These are phyloP conservation scores for Nysson spinosus DNA, from an alignment of 2,888 invertebrate genomes.

Conservation along the genomic window DNA sequence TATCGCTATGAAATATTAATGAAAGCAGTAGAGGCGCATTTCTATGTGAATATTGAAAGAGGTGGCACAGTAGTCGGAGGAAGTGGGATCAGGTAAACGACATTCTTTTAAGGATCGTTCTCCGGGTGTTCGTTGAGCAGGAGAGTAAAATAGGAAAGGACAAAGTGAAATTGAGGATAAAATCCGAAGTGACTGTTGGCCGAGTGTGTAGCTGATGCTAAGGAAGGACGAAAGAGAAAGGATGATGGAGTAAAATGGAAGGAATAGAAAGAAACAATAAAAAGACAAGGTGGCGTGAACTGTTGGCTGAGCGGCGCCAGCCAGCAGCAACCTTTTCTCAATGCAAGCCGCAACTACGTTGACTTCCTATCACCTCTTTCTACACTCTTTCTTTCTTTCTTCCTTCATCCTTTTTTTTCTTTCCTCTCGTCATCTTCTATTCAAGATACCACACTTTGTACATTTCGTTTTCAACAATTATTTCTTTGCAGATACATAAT, in stretches of 20 bases:
- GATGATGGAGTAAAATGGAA: neutral
- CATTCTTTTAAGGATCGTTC: neutral
- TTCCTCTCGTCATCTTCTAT: too few relatives aligned
- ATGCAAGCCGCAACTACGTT: conserved; percentile 21
- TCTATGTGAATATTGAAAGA: too few relatives aligned
- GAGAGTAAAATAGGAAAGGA: neutral
- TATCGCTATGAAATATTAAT: too few relatives aligned
- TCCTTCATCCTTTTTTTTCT: neutral
- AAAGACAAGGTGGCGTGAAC: conserved; percentile 15
- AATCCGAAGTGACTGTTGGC: conserved; percentile 1
- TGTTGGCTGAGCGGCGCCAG: conserved; percentile 36
- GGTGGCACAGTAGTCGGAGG: neutral
- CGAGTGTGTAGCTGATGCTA: neutral
- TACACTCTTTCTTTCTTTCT: conserved; percentile 6
- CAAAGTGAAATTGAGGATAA: conserved; percentile 18
- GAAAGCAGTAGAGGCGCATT: too few relatives aligned
- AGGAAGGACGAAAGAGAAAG: neutral
- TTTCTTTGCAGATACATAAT: too few relatives aligned
- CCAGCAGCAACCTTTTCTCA: conserved; percentile 18
- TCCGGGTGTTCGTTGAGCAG: neutral
- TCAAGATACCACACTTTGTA: too few relatives aligned
- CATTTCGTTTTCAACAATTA: too few relatives aligned
- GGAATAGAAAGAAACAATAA: neutral
- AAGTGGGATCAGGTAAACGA: neutral
- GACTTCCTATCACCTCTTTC: conserved; percentile 24